These are phyloP conservation scores for Amyelois transitella DNA, from an alignment of 1,140 invertebrate species.

Conservation along the genomic window DNA sequence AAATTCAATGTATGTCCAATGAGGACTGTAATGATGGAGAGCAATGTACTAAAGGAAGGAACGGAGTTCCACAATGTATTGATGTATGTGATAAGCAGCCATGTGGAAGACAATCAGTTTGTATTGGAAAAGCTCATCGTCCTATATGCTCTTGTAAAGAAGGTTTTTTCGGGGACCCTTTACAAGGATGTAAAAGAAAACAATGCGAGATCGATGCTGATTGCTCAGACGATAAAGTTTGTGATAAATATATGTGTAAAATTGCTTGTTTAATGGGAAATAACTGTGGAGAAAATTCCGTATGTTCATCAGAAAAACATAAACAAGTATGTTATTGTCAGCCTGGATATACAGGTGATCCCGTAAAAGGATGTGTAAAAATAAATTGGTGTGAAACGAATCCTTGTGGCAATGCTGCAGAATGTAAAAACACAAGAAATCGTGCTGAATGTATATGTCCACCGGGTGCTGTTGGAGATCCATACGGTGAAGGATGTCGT, in stretches of 20 bases:
- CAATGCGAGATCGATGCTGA: slow-evolving; percentile 83
- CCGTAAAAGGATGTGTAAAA: slow-evolving; percentile 79
- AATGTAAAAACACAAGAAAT: slow-evolving; percentile 88
- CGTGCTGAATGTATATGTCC: slow-evolving; percentile 88
- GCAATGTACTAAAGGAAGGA: slow-evolving; percentile 71
- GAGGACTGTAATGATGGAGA: slow-evolving; percentile 79
- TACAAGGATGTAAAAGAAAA: slow-evolving; percentile 83
- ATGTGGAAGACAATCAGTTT: slow-evolving; percentile 89
- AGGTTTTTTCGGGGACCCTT: slow-evolving; percentile 87
- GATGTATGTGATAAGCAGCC: slow-evolving; percentile 81
- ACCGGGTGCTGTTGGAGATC: slow-evolving; percentile 85
- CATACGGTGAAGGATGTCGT: slow-evolving; percentile 86
- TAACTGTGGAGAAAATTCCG: slow-evolving; percentile 87
- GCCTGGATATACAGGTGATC: slow-evolving; percentile 88
- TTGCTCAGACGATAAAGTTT: slow-evolving; percentile 88
- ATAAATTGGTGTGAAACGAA: slow-evolving; percentile 86
- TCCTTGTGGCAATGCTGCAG: slow-evolving; percentile 87
- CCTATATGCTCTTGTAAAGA: slow-evolving; percentile 84
- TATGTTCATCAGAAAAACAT: slow-evolving; percentile 88
- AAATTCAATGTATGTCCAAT: slow-evolving; percentile 82
- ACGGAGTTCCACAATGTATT: slow-evolving; percentile 83
- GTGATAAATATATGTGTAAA: slow-evolving; percentile 86
- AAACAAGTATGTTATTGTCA: slow-evolving; percentile 86
- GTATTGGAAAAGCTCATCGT: slow-evolving; percentile 80
- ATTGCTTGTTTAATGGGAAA: slow-evolving; percentile 87